Base-by-base conservation (phyloP, 2,797 vertebrate species). In the Sphenodon punctatus region DNA sequence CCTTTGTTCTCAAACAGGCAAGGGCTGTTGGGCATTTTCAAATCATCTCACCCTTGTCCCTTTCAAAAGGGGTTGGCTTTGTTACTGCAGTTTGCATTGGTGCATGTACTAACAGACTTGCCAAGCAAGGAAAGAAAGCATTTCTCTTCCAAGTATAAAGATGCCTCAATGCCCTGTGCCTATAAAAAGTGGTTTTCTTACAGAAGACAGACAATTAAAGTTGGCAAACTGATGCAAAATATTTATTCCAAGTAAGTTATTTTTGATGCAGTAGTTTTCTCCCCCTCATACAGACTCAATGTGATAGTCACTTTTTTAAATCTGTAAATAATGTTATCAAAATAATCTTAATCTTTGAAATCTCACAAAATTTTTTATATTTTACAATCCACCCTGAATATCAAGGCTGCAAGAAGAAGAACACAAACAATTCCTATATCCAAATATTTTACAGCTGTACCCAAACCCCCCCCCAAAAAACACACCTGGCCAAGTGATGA, bases 271-370 rank as follows among this genome's bases (percentile, higher is more conserved):
- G 96, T 96, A 96, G 96, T 95, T 96, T 93, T 93, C n/a, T 92
- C 76, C 95, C 95, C 95, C 94, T 96, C 94, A 94, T 94, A 97
- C 95, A 97, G 96, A 96, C 95, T 94, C 93, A 94, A 94, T 95
- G 93, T 96, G 96, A 96, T 96, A 96, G 94, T 96, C 95, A 95
- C 93, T 95, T 95, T 96, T 95, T 96, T 92, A 96, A 96, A 96
- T 97, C 96, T 97, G 96, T 97, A 97, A 97, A 97, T 96, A 97
- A 97, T 96, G 96, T 97, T 97, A 96, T 96, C 96, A 97, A 97
- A 97, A 97, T 97, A 97, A 97, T 96, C 95, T 96, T 96, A 96
- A 96, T 96, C 94, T 96, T 96, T 96, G 96, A 96, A 96, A 96
- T 96, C 95, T 96, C 95, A 96, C 96, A 96, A 96, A 96, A 96